Base-by-base conservation (phyloP, 2,113 vertebrate genomes). In the Heterotilapia buettikoferi region DNA sequence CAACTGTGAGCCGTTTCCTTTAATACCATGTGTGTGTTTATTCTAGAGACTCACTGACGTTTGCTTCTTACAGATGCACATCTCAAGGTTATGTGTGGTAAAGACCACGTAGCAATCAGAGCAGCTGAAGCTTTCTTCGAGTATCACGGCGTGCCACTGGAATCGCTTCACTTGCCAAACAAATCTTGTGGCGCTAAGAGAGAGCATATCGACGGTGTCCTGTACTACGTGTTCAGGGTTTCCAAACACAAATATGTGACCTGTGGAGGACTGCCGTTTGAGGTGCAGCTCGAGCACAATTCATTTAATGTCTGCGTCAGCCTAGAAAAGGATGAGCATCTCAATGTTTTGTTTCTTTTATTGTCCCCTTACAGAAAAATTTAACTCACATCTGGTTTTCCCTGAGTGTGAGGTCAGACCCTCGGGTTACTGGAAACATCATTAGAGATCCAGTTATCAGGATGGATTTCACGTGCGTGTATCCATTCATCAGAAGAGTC, bases 391-490 rank as follows among this genome's bases (percentile, higher is more conserved):
- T 96, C 36, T 63, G 61, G 0, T 97, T 96, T 61, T 93, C 96
- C 6, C 76, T 96, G 86, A 95, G 88, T 6, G 90, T 97, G 6
- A 53, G 84, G 50, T 95, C 96, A 8, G 94, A 92, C 5, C 90
- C 92, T 86, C 88, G 80, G 56, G 84, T 89, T 3, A 40, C 13
- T 5, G 94, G 92, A 21, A 95, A 95, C 63, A 95, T 97, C 63
- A 85, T 96, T 84, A 91, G 96, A 86, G 80, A 96, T 36, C 94
- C 96, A 1, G 56, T 91, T 10, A 90, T 97, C 9, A 92, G 94
- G 57, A 87, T 97, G 52, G 91, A 95, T 16, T 96, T 93, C 89
- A 95, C 86, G 5, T 97, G 96, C 21, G 9, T 96, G n/a, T 96
- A 94, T 88, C 96, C 96, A 1, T 95, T 94, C 78, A 9, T 92